Base-by-base conservation (phyloP, 2,113 vertebrate species). In the Albula goreensis region DNA sequence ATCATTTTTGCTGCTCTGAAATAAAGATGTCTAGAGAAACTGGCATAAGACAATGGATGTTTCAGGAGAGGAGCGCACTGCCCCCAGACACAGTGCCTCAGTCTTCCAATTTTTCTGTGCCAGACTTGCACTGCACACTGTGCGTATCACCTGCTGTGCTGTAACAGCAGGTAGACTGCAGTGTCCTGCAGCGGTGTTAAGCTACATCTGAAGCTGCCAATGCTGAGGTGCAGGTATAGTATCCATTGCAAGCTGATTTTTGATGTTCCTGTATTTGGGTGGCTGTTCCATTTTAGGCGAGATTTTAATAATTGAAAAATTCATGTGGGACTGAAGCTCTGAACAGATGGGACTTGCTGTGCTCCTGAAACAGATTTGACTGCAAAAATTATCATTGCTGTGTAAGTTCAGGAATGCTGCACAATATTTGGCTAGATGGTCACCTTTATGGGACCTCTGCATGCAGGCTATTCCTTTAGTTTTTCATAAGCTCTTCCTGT, bases 21-120 rank as follows among this genome's bases (percentile, higher is more conserved):
- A 91, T 92, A 90, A 90, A 90, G 50, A 78, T 80, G 1, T 90
- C 50, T 85, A 89, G 88, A 90, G 87, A 87, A 77, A 88, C 83
- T 83, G 82, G 86, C 49, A 19, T 8, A 82, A 78, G 48, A 70
- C 25, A 80, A 87, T 51, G 22, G 41, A 41, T 86, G 83, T 90
- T 88, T 90, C 5, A 0, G 50, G 83, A 66, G 15, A 83, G 82
- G 25, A 22, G 82, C n/a, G 5, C 10, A 1, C 85, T 48, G 77
- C 51, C 22, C 7, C 50, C 22, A 2, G 83, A 88, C 88, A 86
- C 78, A 70, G 19, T 77, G 31, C 6, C 48, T 53, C 60, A 17
- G 66, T 86, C 66, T 83, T 63, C 41, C 81, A 60, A 25, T 56
- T 56, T 90, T 91, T 84, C 85, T 86, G n/a, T 63, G 41, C n/a